Evolutionary conservation across 2,113 vertebrate genomes (phyloP), one percentile per base, ranked within the genome.

Genomic region (Sinocyclocheilus grahami): DNA sequence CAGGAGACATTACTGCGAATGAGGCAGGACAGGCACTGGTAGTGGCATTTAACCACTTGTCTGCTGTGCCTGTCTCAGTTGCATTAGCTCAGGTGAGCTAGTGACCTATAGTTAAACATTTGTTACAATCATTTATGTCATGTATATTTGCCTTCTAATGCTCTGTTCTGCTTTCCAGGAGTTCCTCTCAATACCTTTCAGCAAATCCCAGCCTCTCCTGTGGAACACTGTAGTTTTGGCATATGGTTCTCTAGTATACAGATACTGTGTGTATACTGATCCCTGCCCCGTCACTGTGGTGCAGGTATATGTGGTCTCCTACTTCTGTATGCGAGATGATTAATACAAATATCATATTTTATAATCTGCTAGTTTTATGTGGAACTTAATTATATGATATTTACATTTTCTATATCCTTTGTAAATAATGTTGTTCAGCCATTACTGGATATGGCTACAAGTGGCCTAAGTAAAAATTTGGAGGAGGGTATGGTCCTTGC

Each of bases 201-300:
- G 93, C 82, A 94, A 94, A 91, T 94, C 92, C 33, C 83, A 78
- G 11, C 37, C 37, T 0, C 0, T 81, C 1, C 71, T 97, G 3
- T 37, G 37, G 37, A 37, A 37, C 37, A 37, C 37, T n/a, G 90
- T 93, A 37, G 90, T 90, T n/a, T 91, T 98, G 77, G 89, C 89
- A 22, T 97, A 97, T 55, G 95, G 96, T 42, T 95, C 95, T 82
- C 74, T 97, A 85, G 92, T 96, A 24, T 92, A 95, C 75, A 97
- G 91, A 90, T 92, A 92, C 83, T 97, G 96, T 84, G 85, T 90
- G 82, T 88, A 90, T 86, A 24, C 85, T n/a, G 88, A 91, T 86
- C 71, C 90, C 10, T 97, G 96, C 79, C 93, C 94, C 27, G 83
- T 90, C 3, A 18, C 88, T 62, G 90, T 81, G 85, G 93, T 97